phyloP scores from a whole-genome alignment of 2,113 vertebrate genomes.

The Butastur rufipennis region DNA sequence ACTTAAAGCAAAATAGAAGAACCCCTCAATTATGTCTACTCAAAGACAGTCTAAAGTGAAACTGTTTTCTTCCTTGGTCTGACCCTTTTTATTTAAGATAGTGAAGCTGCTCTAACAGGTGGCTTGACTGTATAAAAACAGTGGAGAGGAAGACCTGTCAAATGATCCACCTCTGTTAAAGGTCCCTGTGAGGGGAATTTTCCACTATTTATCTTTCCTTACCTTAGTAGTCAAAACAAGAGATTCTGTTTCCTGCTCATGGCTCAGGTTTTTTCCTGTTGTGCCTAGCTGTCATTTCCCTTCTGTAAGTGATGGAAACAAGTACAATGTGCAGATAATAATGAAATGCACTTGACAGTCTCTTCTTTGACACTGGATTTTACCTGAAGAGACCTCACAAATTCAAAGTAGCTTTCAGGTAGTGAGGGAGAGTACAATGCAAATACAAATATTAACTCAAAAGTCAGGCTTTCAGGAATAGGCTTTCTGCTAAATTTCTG shows the following conservation, averaged over 20 bases:
- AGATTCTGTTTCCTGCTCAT: slow-evolving; percentile 59
- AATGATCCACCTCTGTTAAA: neutral
- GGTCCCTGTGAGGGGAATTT: slow-evolving; percentile 45
- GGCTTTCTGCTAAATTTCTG: neutral
- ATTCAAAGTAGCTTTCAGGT: accelerated
- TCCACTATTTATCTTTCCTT: slow-evolving; percentile 63
- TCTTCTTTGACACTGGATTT: neutral
- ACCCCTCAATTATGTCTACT: neutral
- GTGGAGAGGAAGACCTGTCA: neutral
- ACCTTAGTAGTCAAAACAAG: slow-evolving; percentile 58
- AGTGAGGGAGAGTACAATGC: neutral
- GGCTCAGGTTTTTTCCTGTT: slow-evolving; percentile 67
- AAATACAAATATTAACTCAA: neutral
- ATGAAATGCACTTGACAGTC: neutral
- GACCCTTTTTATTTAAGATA: neutral
- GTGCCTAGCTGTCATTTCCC: slow-evolving; percentile 40
- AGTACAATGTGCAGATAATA: neutral
- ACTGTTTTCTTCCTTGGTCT: neutral
- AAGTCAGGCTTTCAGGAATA: neutral
- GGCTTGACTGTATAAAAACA: neutral
- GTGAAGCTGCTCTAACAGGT: neutral
- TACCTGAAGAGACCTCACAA: neutral
- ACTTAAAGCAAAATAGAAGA: neutral
- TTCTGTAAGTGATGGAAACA: slow-evolving; percentile 34
- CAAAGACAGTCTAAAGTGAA: neutral